Percentiles rank a stretch among this genome's conserved stretches.
Evolutionary conservation across 1,140 invertebrate genomes (phyloP).

Genomic region (Drosophila bifasciata): DNA sequence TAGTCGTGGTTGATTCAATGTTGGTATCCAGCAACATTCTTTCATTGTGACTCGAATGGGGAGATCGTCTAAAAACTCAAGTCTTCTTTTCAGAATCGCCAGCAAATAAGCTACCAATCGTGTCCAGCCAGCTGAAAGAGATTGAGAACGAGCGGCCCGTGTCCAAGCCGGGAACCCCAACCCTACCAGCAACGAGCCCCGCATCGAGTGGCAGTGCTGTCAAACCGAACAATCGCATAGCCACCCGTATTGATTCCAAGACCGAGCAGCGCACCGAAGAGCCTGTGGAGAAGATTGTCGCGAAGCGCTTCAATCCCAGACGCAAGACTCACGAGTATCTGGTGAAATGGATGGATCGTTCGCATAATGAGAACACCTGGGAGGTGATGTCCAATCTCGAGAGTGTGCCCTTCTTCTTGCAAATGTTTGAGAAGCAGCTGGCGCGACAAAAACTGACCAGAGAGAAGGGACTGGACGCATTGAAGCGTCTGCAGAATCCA

Average conservation of each 20-base stretch:
- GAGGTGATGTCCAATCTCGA: constrained; percentile 90
- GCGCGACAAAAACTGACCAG: constrained; percentile 90
- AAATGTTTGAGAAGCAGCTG: constrained; percentile 91
- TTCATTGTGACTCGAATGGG: too few species aligned
- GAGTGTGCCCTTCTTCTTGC: constrained; percentile 89
- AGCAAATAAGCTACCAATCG: constrained; percentile 50
- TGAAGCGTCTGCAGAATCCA: constrained; percentile 69
- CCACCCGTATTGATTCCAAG: constrained; percentile 73
- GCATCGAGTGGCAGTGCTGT: constrained; percentile 9
- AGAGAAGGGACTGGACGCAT: constrained; percentile 79
- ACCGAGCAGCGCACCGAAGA: constrained; percentile 75
- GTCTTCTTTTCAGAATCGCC: constrained; percentile 45
- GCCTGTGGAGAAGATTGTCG: constrained; percentile 90
- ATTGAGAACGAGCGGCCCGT: constrained; percentile 69
- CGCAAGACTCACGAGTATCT: constrained; percentile 91
- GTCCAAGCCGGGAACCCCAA: constrained; percentile 57
- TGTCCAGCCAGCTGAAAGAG: constrained; percentile 62
- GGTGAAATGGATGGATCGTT: constrained; percentile 92
- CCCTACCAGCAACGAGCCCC: constrained; percentile 10
- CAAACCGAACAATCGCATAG: constrained; percentile 70
- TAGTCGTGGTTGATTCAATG: too few species aligned
- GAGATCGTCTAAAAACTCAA: not conserved
- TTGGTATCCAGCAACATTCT: too few species aligned
- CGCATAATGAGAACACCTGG: constrained; percentile 91
- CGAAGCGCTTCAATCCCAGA: constrained; percentile 91